phyloP scores from a whole-genome alignment of 2,888 invertebrate genomes.

The Papilio protenor region DNA sequence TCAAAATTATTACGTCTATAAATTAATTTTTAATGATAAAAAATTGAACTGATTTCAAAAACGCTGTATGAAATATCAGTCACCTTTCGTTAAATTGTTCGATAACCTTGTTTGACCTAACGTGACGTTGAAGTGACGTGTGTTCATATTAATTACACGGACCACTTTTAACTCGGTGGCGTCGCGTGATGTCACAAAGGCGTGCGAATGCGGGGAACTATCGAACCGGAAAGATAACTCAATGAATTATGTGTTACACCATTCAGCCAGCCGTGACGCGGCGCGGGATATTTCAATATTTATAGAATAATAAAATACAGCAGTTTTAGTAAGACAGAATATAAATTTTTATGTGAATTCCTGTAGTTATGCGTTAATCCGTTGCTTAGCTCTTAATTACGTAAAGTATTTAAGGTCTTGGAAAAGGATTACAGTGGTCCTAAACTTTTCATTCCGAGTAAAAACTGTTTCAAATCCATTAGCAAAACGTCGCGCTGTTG shows the following conservation, averaged over 20 bases:
- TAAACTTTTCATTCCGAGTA: not conserved
- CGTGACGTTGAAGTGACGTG: not conserved
- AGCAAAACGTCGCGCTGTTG: slow-evolving; percentile 3
- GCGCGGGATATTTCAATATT: not conserved
- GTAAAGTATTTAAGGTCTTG: too few relatives aligned
- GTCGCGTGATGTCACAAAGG: not conserved
- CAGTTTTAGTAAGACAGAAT: too few relatives aligned
- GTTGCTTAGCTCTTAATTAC: too few relatives aligned
- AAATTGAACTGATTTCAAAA: not conserved
- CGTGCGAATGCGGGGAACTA: not conserved
- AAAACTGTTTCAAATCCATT: slow-evolving; percentile 20
- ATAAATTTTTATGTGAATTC: too few relatives aligned
- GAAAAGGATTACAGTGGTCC: too few relatives aligned
- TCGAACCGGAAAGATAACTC: slow-evolving; percentile 6
- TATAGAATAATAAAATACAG: not conserved
- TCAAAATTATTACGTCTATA: not conserved
- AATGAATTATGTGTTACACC: slow-evolving; percentile 6
- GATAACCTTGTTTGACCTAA: not conserved
- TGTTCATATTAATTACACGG: not conserved
- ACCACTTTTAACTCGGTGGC: not conserved
- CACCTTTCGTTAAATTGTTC: not conserved
- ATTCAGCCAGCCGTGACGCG: not conserved
- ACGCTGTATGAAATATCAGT: not conserved
- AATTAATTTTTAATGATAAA: not conserved
- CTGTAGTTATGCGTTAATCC: too few relatives aligned